phyloP scores from a whole-genome alignment of 92 coral and sea anemone species.

The Micromussa lordhowensis region DNA sequence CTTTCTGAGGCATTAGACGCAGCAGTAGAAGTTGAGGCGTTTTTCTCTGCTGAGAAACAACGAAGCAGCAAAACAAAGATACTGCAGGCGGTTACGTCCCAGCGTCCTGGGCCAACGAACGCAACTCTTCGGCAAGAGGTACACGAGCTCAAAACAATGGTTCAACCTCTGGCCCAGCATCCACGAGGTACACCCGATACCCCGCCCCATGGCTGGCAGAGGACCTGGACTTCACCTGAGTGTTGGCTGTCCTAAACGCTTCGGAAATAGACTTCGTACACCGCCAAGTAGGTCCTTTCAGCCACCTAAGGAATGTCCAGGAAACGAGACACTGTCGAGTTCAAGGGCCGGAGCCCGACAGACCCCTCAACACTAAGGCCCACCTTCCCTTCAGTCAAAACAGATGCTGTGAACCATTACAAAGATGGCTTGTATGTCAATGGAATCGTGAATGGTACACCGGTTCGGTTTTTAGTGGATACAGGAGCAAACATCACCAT shows the following conservation, averaged over 20 bases:
- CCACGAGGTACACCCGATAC: not conserved
- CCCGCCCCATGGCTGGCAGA: slow-evolving; percentile 2
- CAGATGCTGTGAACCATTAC: not conserved
- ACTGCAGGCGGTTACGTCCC: not conserved
- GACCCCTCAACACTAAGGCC: slow-evolving; percentile 24
- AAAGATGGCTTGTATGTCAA: slow-evolving; percentile 42
- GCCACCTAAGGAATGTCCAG: slow-evolving; percentile 26
- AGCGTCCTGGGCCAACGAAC: not conserved
- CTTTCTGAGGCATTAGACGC: slow-evolving; percentile 24
- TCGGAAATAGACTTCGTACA: not conserved
- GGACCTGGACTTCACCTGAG: slow-evolving; percentile 23
- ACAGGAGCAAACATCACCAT: slow-evolving; percentile 65
- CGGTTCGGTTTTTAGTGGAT: slow-evolving; percentile 59
- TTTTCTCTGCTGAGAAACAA: slow-evolving; percentile 29
- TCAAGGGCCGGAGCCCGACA: slow-evolving; percentile 53
- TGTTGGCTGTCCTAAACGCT: slow-evolving; percentile 47
- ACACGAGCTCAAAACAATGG: not conserved
- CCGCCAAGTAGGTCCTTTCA: not conserved
- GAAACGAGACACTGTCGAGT: slow-evolving; percentile 59
- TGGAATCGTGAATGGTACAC: slow-evolving; percentile 35
- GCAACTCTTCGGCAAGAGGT: slow-evolving; percentile 6
- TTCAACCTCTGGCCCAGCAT: not conserved
- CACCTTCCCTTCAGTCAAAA: slow-evolving; percentile 30
- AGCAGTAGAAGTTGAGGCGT: slow-evolving; percentile 25
- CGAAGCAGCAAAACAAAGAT: not conserved